Percentiles rank a stretch among this genome's conserved stretches.
Evolutionary conservation across 35 echinoderm and acorn worm genomes (phyloP).

Genomic region (Apostichopus californicus): DNA sequence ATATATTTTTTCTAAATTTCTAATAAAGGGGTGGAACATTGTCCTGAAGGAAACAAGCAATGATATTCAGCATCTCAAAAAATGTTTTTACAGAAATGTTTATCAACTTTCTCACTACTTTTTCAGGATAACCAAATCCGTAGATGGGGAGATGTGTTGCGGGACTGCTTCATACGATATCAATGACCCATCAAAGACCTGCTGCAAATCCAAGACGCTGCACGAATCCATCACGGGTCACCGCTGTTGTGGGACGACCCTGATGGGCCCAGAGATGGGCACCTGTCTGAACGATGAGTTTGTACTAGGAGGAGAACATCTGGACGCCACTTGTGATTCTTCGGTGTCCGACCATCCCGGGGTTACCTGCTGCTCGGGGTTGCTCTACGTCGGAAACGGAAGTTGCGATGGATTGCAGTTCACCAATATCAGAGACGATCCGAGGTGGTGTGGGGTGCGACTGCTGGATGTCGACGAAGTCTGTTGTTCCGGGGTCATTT

Average conservation of each 20-base stretch:
- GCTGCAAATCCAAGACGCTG: neutral
- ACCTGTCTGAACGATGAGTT: constrained; percentile 21
- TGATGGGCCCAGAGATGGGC: neutral
- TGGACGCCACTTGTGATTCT: neutral
- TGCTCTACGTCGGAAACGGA: constrained; percentile 6
- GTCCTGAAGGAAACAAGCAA: too few species aligned
- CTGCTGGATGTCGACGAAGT: neutral
- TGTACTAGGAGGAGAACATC: neutral
- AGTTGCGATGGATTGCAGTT: constrained; percentile 9
- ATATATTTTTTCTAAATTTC: too few species aligned
- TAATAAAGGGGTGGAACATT: too few species aligned
- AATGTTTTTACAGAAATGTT: neutral
- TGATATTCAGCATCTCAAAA: neutral
- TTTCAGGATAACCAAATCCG: neutral
- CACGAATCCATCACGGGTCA: neutral
- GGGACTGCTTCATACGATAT: neutral
- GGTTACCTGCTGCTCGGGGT: constrained; percentile 13
- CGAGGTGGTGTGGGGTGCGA: neutral
- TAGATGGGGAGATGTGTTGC: neutral
- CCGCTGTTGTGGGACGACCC: neutral
- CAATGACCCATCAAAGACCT: neutral
- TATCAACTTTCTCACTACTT: neutral
- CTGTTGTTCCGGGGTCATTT: neutral
- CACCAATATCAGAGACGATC: neutral
- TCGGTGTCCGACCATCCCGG: neutral